These are phyloP conservation scores for Hucho hucho DNA, from an alignment of 2,113 vertebrate species.

Conservation along the genomic window DNA sequence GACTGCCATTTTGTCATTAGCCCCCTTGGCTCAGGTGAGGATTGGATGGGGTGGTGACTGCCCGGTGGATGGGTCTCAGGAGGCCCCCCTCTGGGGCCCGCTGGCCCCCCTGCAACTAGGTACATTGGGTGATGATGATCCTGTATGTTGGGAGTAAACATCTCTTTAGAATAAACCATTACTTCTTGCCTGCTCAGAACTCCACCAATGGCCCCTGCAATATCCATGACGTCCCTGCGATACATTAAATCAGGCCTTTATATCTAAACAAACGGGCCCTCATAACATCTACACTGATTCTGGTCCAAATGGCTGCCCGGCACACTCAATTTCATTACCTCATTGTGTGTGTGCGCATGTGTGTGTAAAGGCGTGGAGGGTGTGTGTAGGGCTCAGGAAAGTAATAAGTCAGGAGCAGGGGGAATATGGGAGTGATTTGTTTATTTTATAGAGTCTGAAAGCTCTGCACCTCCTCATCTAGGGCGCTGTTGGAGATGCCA, in stretches of 20 bases:
- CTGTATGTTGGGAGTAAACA: constrained; percentile 22
- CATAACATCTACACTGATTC: constrained; percentile 66
- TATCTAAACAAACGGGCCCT: constrained; percentile 64
- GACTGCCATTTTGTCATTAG: no score
- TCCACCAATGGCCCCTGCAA: constrained; percentile 33
- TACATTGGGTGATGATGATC: not conserved
- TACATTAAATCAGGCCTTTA: constrained; percentile 67
- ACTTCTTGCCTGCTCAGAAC: constrained; percentile 15
- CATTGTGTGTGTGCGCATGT: not conserved
- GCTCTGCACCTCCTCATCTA: constrained; percentile 1
- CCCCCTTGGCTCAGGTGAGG: constrained; percentile 4
- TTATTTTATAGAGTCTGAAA: constrained; percentile 49
- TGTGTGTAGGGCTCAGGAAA: constrained; percentile 20
- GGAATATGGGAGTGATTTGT: constrained; percentile 50
- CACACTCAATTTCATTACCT: constrained; percentile 61
- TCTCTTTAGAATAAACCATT: constrained; percentile 40
- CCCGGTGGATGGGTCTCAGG: not conserved
- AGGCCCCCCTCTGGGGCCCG: not conserved
- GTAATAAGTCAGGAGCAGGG: constrained; percentile 52
- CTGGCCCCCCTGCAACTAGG: not conserved
- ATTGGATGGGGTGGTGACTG: constrained; percentile 1
- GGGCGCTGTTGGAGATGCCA: constrained; percentile 10
- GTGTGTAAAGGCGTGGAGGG: not conserved
- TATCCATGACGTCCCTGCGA: constrained; percentile 44
- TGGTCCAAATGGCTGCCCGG: constrained; percentile 54